Conservation (phyloP, 2,113 vertebrate species). For the Ovibos moschatus region DNA sequence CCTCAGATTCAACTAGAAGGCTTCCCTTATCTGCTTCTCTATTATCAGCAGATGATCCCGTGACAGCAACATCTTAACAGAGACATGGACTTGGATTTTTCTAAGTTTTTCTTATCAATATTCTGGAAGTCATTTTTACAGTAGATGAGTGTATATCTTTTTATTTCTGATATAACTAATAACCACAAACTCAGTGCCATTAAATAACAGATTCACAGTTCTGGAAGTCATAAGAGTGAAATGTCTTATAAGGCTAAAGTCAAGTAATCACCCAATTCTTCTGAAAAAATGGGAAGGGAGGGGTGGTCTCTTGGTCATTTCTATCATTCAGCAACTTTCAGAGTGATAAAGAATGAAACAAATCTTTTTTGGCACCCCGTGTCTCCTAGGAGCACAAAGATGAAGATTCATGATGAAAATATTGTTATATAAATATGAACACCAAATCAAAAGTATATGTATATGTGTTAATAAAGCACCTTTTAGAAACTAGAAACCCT, state of each 20-base stretch:
- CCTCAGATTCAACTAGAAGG: not conserved
- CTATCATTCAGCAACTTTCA: not conserved
- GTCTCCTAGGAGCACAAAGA: not conserved
- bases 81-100: not conserved
- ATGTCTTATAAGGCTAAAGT: accelerated
- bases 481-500: not conserved
- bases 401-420: not conserved
- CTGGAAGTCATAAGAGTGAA: not conserved
- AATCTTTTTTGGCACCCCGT: not conserved
- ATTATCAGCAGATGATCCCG: not conserved
- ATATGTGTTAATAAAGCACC: not conserved
- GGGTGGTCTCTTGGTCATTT: not conserved
- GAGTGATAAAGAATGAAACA: not conserved
- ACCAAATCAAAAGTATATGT: not conserved
- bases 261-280: not conserved
- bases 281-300: not conserved
- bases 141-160: not conserved
- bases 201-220: not conserved
- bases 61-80: not conserved
- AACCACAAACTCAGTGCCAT: not conserved
- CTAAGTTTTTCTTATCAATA: not conserved
- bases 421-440: not conserved
- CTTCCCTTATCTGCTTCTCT: not conserved
- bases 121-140: not conserved
- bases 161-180: not conserved